A percentile compares a stretch with the other conserved stretches of the same genome.
phyloP scores from a whole-genome alignment of 2,797 vertebrate species.

The Hydrocynus forskahlii region DNA sequence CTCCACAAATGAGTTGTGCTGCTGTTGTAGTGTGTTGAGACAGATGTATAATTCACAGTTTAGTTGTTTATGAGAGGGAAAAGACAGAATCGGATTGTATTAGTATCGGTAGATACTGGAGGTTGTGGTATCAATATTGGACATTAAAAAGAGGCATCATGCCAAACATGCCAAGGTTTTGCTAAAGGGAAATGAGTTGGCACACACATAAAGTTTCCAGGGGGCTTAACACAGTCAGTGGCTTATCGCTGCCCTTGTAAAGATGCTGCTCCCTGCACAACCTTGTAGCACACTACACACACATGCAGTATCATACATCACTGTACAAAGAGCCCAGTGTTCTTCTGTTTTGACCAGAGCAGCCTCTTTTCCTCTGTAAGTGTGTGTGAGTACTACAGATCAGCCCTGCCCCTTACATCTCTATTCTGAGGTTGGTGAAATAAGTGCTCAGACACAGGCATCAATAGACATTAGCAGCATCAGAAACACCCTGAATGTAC shows the following conservation, averaged over 20 bases:
- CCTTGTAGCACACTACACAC: neutral
- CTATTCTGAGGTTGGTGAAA: neutral
- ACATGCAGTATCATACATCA: neutral
- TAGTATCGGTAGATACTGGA: too few relatives aligned
- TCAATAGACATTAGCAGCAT: neutral
- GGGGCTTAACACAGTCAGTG: neutral
- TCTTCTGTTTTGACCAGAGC: neutral
- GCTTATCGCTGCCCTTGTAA: neutral
- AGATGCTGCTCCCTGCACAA: neutral
- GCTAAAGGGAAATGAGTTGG: too few relatives aligned
- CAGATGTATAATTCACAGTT: too few relatives aligned
- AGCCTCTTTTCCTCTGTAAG: neutral
- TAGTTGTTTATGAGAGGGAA: too few relatives aligned
- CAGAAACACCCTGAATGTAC: neutral
- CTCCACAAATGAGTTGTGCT: too few relatives aligned
- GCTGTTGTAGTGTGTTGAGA: too few relatives aligned
- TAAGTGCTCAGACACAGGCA: neutral
- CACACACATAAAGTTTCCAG: too few relatives aligned
- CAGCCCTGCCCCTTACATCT: neutral
- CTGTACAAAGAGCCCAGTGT: neutral
- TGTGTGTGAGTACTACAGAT: neutral
- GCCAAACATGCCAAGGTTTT: too few relatives aligned
- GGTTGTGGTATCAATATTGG: too few relatives aligned
- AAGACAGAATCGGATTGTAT: too few relatives aligned
- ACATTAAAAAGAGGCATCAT: too few relatives aligned